Evolutionary conservation across 2,797 vertebrate species (phyloP).

Genomic region (Simalia tracyae): DNA sequence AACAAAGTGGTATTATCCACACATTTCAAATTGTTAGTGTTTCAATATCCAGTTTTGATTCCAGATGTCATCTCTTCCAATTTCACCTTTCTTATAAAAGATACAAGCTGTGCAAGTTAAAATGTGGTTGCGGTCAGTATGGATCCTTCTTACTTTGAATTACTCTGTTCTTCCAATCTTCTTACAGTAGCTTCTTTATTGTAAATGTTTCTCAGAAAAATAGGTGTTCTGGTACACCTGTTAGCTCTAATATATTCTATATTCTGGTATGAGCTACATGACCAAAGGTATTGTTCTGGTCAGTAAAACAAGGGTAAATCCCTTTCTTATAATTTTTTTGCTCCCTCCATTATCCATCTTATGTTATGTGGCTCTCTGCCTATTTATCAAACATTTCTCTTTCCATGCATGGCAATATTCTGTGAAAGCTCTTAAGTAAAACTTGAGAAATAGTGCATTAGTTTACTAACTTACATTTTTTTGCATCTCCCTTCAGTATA

Average conservation of each 20-base stretch:
- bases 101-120: neutral
- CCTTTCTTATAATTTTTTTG: neutral
- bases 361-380: neutral
- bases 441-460: neutral
- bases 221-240: neutral
- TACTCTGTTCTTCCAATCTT: neutral
- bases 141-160: neutral
- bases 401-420: neutral
- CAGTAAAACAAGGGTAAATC: neutral
- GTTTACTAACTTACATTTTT: neutral
- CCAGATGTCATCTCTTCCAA: neutral
- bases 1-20: neutral
- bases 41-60: neutral
- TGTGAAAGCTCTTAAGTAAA: neutral
- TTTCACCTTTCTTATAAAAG: neutral
- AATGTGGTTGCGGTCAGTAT: neutral
- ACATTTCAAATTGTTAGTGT: no score
- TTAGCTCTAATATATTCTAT: neutral
- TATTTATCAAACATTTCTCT: neutral
- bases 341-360: neutral
- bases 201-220: neutral
- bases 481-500: neutral
- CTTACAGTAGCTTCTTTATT: neutral
- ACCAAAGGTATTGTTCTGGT: neutral
- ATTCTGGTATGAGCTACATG: neutral